phyloP scores from a whole-genome alignment of 2,797 vertebrate species.

The Phoeniculus purpureus region DNA sequence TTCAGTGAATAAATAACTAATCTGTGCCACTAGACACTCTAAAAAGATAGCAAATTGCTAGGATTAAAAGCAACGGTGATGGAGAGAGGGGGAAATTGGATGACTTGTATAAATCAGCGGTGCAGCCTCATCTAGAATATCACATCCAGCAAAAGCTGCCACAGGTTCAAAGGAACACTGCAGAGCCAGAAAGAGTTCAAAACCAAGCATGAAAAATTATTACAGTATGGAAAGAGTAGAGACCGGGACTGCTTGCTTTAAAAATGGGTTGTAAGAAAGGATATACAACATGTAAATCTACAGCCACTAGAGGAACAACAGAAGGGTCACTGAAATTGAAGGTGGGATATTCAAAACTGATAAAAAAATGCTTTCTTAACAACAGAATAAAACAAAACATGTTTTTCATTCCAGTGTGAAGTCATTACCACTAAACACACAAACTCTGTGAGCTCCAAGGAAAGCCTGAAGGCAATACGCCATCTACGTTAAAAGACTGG shows the following conservation, averaged over 20 bases:
- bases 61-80: not conserved
- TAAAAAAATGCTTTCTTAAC: not conserved
- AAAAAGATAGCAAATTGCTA: not conserved
- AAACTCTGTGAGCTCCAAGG: not conserved
- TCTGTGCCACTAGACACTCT: not conserved
- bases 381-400: not conserved
- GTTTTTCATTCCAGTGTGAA: not conserved
- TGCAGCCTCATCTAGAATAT: not conserved
- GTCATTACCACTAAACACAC: not conserved
- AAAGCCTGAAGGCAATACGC: not conserved
- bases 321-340: not conserved
- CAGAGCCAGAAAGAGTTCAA: not conserved
- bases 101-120: not conserved
- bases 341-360: not conserved
- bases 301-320: not conserved
- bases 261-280: not conserved
- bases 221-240: not conserved
- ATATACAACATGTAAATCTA: not conserved
- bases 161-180: conserved; percentile 17
- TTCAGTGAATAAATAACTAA: conserved; percentile 28
- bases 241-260: not conserved
- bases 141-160: conserved; percentile 17
- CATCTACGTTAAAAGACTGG: not conserved
- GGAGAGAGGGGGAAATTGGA: not conserved
- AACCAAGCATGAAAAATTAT: conserved; percentile 6